Conservation (phyloP, 2,797 vertebrate genomes). For the Buceros bicornis region DNA sequence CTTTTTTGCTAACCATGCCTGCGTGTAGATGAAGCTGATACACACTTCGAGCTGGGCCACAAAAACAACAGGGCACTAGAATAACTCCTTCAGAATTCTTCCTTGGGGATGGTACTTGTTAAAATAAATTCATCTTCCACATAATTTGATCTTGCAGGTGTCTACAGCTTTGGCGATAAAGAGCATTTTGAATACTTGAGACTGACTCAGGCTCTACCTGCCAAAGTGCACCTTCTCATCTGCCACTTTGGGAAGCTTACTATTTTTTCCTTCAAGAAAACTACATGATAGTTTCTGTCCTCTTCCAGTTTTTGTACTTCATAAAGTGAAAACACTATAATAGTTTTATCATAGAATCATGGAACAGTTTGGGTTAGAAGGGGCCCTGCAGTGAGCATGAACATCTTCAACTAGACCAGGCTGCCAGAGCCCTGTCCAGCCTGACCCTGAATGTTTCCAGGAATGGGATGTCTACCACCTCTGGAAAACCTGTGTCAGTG, state of each 20-base stretch:
- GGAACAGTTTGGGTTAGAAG: too few relatives aligned
- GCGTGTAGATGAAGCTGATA: neutral
- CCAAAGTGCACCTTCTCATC: neutral
- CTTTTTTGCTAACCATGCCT: neutral
- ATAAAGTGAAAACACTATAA: neutral
- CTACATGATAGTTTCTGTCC: neutral
- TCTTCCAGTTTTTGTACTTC: neutral
- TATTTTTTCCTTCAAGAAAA: neutral
- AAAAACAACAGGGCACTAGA: neutral
- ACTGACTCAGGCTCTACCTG: neutral
- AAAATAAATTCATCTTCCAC: neutral
- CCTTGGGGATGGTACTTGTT: neutral
- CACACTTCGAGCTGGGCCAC: neutral
- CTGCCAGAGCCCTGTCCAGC: too few relatives aligned
- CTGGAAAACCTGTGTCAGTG: too few relatives aligned
- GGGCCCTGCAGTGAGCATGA: too few relatives aligned
- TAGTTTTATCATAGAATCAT: neutral
- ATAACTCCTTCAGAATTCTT: neutral
- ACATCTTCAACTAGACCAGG: too few relatives aligned
- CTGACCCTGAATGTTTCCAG: too few relatives aligned
- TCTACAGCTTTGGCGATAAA: neutral
- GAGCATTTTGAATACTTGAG: neutral
- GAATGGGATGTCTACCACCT: too few relatives aligned
- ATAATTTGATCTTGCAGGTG: neutral
- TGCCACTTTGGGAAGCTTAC: neutral